Conservation (phyloP, 2,113 vertebrate species). For the Xenus cinereus region DNA sequence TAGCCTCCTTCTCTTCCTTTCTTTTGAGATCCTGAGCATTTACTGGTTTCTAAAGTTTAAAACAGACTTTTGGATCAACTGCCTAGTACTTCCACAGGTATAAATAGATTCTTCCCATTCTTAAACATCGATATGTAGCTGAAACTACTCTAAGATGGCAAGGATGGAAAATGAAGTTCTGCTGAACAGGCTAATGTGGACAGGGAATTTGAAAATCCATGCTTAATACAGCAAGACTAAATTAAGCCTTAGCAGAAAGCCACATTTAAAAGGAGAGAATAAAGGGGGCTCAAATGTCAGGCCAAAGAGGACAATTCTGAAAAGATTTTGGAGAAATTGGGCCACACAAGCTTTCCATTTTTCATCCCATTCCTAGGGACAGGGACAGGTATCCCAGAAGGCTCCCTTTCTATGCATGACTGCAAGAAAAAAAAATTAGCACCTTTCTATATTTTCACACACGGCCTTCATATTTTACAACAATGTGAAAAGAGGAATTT, state of each 20-base stretch:
- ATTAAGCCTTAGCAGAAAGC: neutral
- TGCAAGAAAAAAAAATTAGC: neutral
- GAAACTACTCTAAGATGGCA: neutral
- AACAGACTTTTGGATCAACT: neutral
- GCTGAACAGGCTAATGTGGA: neutral
- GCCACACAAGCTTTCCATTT: neutral
- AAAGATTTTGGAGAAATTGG: neutral
- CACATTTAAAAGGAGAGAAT: neutral
- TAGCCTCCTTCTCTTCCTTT: neutral
- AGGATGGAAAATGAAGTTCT: neutral
- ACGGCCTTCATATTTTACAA: neutral
- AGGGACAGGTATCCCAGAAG: neutral
- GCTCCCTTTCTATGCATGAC: neutral
- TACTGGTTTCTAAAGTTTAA: neutral
- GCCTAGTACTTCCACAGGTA: neutral
- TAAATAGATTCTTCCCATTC: neutral
- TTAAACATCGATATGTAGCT: neutral
- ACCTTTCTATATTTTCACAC: neutral
- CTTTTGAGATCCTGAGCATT: neutral
- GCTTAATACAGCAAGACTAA: neutral
- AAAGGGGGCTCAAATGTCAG: neutral
- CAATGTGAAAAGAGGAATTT: neutral
- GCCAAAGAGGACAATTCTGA: neutral
- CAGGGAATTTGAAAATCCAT: neutral
- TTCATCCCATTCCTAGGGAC: neutral